These are phyloP conservation scores for Mesitornis unicolor DNA, from an alignment of 2,113 vertebrate genomes.

Conservation along the genomic window DNA sequence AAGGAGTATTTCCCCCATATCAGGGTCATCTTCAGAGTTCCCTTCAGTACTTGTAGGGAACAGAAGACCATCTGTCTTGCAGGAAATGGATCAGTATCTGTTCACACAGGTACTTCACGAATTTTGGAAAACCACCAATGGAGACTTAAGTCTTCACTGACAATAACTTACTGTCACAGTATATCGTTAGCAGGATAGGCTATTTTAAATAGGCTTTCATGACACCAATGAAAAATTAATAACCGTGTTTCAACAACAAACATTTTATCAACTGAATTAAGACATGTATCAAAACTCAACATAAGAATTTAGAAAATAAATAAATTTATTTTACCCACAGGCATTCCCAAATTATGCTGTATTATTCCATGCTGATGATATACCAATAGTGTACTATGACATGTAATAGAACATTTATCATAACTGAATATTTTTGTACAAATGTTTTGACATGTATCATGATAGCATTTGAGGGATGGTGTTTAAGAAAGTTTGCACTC, in stretches of 20 bases:
- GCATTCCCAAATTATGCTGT: background rate
- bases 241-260: background rate
- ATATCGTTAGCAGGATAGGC: background rate
- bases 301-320: background rate
- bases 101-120: background rate
- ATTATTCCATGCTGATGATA: background rate
- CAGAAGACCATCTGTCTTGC: background rate
- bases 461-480: background rate
- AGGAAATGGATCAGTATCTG: background rate
- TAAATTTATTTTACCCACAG: background rate
- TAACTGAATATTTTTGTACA: background rate
- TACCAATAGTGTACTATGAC: background rate
- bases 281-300: background rate
- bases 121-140: background rate
- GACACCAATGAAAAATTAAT: background rate
- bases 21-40: background rate
- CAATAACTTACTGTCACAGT: background rate
- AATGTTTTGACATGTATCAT: background rate
- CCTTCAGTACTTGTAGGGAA: background rate
- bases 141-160: background rate
- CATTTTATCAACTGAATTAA: background rate
- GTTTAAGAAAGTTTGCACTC: background rate
- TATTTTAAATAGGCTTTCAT: background rate
- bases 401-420: background rate
- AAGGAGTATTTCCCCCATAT: background rate